Base-by-base conservation (phyloP, 2,888 invertebrate genomes). In the Drosophila formosana region DNA sequence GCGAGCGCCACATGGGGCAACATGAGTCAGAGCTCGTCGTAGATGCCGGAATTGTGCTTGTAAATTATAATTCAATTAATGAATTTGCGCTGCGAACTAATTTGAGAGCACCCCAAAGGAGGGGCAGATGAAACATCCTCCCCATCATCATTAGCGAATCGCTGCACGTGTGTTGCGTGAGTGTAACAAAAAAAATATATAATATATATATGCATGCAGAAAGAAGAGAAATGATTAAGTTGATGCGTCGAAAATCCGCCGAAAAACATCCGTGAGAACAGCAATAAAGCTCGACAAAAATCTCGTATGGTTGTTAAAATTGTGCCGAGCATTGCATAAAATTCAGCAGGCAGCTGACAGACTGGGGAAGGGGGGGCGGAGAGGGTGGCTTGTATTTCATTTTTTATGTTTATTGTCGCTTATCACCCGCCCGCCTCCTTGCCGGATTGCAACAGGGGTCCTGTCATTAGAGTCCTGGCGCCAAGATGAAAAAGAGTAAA, bases 371-470 rank as follows among this genome's bases (percentile, higher is more conserved):
- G 39, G 9, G 46, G 0, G 25, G n/a, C n/a, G n/a, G 13, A 1
- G 11, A 43, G 37, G 1, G 7, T 4, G 50, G 28, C 66, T 63
- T 75, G 68, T 72, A 73, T 75, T 80, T 80, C 83, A 82, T 83
- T 88, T 83, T 83, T 83, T 83, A 83, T 88, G 89, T 88, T 83
- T 88, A 83, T 83, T 83, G 89, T 88, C 83, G 83, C 83, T 83
- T 88, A 83, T 83, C 83, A 66, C 58, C 57, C 41, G 66, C 62
- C 47, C 30, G 37, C 32, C 23, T 30, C 55, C 46, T 41, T 49
- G 28, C 39, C 63, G 47, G 58, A 49, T 50, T 66, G 64, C 72
- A 52, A 63, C 58, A 23, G 68, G 77, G 72, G 65, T 72, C 66
- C 85, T 83, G 82, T 86, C 82, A 83, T 88, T 83, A 83, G 88